Base-by-base conservation (phyloP, 2,113 vertebrate genomes). In the Phalacrocorax pelagicus region DNA sequence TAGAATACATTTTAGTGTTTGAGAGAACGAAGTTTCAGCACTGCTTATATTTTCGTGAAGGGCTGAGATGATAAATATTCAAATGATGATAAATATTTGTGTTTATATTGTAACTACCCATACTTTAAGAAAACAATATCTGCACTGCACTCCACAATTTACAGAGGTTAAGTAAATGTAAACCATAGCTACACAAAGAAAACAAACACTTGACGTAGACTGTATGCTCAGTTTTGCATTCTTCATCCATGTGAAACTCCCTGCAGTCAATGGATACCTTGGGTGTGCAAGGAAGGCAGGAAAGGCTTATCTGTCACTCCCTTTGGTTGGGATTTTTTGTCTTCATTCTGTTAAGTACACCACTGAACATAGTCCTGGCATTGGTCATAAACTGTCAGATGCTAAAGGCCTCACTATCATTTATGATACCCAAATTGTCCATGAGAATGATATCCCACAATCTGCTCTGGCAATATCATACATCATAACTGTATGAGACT, bases 61-160 rank as follows among this genome's bases (percentile, higher is more conserved):
- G 92, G 83, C 92, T 92, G 96, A 97, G 86, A 69, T 61, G 84
- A 75, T 93, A 94, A 96, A 92, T 97, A 96, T 95, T 98, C 94
- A 98, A 97, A 96, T 69, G 92, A 96, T 91, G 51, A 93, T 93
- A 97, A 97, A 92, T 97, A 97, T 96, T 94, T 97, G 96, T 97
- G 67, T 96, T 95, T 95, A 95, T 95, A 92, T 93, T 87, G 77
- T 97, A 93, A 88, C 70, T 94, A 91, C 86, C 51, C 88, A 94
- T 83, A 94, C 86, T 96, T 96, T 80, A 82, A 92, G 96, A 97
- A 92, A 96, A 96, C 94, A 96, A 84, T 96, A 96, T 69, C 72
- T 93, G 72, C 81, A 63, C 92, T 91, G 75, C 86, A 87, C 95
- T 79, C 57, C 78, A 63, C 91, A 90, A 80, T 62, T 90, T 77